Conservation (phyloP, 2,113 vertebrate species). For the Bubo blakistoni region DNA sequence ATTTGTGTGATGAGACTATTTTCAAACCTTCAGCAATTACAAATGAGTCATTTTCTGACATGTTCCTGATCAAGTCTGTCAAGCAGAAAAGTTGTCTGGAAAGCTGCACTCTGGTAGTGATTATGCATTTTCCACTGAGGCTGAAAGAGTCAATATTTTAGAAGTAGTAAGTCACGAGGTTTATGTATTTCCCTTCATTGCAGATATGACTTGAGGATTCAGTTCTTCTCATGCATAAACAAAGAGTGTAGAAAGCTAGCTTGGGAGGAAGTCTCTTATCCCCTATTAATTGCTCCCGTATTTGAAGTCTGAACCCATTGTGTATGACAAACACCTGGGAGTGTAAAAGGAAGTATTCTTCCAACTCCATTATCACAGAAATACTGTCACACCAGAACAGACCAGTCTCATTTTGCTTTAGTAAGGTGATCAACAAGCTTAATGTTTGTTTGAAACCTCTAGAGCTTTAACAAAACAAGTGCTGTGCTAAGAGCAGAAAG, state of each 20-base stretch:
- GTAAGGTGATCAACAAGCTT: neutral
- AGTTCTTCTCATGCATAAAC: neutral
- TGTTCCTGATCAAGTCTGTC: neutral
- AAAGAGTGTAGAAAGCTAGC: neutral
- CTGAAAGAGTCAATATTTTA: neutral
- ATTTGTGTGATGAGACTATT: slow-evolving; percentile 15
- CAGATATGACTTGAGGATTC: neutral
- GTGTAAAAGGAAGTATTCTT: neutral
- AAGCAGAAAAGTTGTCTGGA: neutral
- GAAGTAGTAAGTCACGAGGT: neutral
- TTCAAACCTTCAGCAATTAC: slow-evolving; percentile 46
- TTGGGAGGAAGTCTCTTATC: neutral
- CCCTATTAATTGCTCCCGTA: neutral
- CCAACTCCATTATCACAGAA: neutral
- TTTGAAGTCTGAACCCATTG: neutral
- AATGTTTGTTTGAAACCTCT: neutral
- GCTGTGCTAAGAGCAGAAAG: neutral
- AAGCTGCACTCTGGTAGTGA: neutral
- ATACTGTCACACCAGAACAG: neutral
- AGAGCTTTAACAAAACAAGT: neutral
- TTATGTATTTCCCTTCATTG: neutral
- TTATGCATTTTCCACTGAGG: neutral
- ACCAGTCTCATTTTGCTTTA: neutral
- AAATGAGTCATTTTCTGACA: slow-evolving; percentile 45
- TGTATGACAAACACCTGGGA: neutral